Evolutionary conservation across 2,797 vertebrate species (phyloP).

Genomic region (Malacoraja senta): DNA sequence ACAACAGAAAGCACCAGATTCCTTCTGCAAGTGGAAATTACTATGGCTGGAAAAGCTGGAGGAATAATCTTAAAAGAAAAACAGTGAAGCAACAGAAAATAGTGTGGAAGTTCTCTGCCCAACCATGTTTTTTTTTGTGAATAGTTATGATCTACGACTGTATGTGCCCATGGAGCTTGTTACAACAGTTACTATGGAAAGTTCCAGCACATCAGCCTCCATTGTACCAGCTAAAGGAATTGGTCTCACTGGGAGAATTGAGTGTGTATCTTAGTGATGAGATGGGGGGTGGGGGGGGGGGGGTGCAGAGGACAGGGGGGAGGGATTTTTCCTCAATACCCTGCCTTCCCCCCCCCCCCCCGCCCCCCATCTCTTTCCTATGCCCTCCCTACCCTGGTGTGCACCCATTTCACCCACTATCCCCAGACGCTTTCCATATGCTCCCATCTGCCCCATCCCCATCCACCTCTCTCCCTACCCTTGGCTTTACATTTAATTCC

Average conservation of each 20-base stretch:
- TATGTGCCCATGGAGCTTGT: background rate
- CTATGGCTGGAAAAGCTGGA: background rate
- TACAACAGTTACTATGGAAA: background rate
- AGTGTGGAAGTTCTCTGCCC: background rate
- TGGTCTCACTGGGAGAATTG: background rate
- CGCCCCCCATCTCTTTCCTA: too few relatives aligned
- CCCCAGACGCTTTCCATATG: too few relatives aligned
- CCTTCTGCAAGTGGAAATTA: background rate
- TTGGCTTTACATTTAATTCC: too few relatives aligned
- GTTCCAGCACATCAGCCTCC: background rate
- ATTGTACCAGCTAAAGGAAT: background rate
- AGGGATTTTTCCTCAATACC: too few relatives aligned
- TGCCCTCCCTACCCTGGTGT: too few relatives aligned
- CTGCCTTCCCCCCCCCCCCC: too few relatives aligned
- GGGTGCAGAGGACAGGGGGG: too few relatives aligned
- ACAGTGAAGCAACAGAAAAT: background rate
- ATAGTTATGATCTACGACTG: background rate
- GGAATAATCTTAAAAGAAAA: background rate
- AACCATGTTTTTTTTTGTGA: background rate
- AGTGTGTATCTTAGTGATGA: too few relatives aligned
- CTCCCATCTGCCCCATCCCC: too few relatives aligned
- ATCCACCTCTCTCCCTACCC: too few relatives aligned
- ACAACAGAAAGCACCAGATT: background rate
- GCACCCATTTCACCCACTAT: too few relatives aligned
- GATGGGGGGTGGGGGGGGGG: too few relatives aligned